Evolutionary conservation across 2,113 vertebrate genomes (phyloP).

Genomic region (Gobiocypris rarus): DNA sequence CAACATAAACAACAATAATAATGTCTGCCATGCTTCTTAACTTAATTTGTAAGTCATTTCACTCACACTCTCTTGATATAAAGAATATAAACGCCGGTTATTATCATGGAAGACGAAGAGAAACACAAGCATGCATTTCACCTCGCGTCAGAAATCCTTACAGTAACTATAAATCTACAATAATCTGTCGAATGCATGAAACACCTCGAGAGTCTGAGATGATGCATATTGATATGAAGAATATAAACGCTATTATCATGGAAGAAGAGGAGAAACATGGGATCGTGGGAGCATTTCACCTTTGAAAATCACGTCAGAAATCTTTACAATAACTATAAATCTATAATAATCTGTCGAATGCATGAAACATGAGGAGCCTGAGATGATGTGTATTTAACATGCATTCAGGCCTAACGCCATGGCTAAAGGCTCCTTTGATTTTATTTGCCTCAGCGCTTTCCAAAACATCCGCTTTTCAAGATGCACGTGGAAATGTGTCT

Average conservation of each 20-base stretch:
- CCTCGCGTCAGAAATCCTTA: too few species aligned
- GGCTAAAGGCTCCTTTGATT: too few species aligned
- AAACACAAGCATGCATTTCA: background rate
- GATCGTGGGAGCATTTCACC: too few species aligned
- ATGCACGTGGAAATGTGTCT: too few species aligned
- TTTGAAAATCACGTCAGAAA: too few species aligned
- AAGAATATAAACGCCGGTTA: background rate
- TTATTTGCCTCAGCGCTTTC: too few species aligned
- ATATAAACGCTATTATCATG: background rate
- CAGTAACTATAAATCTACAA: background rate
- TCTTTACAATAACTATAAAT: too few species aligned
- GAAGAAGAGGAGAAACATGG: background rate
- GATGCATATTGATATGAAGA: background rate
- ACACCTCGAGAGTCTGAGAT: background rate
- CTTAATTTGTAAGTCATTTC: background rate
- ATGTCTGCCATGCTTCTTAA: slow-evolving; percentile 5
- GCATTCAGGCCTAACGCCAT: slow-evolving; percentile 63
- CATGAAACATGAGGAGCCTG: background rate
- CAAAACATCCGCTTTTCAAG: too few species aligned
- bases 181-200: background rate
- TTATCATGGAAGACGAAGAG: background rate
- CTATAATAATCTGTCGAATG: background rate
- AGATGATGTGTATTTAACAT: background rate
- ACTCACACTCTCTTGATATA: background rate
- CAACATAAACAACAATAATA: background rate